These are phyloP conservation scores for Chiridota heheva DNA, from an alignment of 35 echinoderm and acorn worm species.

Conservation along the genomic window DNA sequence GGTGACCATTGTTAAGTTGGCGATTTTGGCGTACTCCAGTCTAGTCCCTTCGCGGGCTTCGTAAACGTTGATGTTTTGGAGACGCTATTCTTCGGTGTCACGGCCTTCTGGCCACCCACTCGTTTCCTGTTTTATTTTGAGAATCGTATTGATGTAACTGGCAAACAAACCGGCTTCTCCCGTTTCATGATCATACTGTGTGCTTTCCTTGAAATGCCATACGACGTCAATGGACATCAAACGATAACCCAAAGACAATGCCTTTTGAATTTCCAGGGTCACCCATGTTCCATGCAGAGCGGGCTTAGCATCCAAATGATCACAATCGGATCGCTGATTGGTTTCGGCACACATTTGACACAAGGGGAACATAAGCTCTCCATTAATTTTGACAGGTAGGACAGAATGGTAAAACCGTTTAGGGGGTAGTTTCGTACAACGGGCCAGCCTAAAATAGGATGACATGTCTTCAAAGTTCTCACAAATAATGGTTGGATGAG, in stretches of 20 bases:
- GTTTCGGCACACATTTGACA: constrained; percentile 31
- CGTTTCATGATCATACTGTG: constrained; percentile 25
- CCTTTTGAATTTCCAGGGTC: constrained; percentile 60
- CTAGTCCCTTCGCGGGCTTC: neutral
- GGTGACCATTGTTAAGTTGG: neutral
- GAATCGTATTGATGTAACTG: constrained; percentile 44
- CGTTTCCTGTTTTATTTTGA: no score
- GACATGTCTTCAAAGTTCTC: constrained; percentile 12
- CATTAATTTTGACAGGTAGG: constrained; percentile 25
- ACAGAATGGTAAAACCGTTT: constrained; percentile 24
- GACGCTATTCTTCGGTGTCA: constrained; percentile 32
- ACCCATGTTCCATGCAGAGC: constrained; percentile 61
- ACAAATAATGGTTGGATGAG: constrained; percentile 21
- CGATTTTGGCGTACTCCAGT: neutral
- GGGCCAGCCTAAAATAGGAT: constrained; percentile 33
- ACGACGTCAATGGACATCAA: constrained; percentile 55
- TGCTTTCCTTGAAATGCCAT: constrained; percentile 56
- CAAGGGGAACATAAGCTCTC: constrained; percentile 39
- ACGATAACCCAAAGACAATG: constrained; percentile 44
- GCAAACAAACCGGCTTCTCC: constrained; percentile 65
- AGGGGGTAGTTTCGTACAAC: constrained; percentile 25
- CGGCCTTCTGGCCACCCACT: constrained; percentile 57
- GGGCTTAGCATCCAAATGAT: constrained; percentile 29
- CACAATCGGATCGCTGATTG: constrained; percentile 16
- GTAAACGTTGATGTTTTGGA: constrained; percentile 49